Base-by-base conservation (phyloP, 92 coral and sea anemone species). In the Anthopleura xanthogrammica region DNA sequence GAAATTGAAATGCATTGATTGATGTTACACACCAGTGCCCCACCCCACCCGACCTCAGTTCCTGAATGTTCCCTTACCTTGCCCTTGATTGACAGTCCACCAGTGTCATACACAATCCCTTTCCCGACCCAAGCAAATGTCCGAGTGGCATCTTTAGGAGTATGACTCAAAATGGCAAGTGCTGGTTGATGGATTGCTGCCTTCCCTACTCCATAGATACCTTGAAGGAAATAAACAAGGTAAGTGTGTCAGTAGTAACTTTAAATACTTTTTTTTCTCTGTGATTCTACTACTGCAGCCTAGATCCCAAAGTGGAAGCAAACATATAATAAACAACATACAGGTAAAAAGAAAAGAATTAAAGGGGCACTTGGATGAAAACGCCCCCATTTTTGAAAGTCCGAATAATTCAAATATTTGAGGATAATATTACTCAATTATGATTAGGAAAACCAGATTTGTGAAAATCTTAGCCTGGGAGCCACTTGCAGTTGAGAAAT, bases 101-200 rank as follows among this genome's bases (percentile, higher is more conserved):
- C 98, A 41, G 98, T 95, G 87, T 95, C 98, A 64, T 95, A 95
- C 79, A 95, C 98, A 82, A 95, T 95, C 16, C 98, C 98, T 87
- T 95, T 95, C 11, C 98, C 98, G 48, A 86, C 92, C 98, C 98
- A 95, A 3, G 98, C 98, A 80, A 95, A 90, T 58, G 95, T 93
- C 75, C 91, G 84, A 46, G 89, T 92, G 60, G 98, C 95, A 52
- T 91, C 92, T 60, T 89, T 79, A 17, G 97, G 95, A 16, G 87
- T 93, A 77, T 95, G 98, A 75, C 98, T 95, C 20, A 95, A 80
- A 22, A 95, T 83, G 20, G 97, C 98, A 48, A 95, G 86, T 36
- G 98, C 98, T 57, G 98, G 98, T 54, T 93, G 92, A 52, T 95
- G 92, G 42, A 77, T 80, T 4, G 98, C 98, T 0, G 98, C 98